Conservation (phyloP, 1,140 invertebrate species). For the Cherax destructor region DNA sequence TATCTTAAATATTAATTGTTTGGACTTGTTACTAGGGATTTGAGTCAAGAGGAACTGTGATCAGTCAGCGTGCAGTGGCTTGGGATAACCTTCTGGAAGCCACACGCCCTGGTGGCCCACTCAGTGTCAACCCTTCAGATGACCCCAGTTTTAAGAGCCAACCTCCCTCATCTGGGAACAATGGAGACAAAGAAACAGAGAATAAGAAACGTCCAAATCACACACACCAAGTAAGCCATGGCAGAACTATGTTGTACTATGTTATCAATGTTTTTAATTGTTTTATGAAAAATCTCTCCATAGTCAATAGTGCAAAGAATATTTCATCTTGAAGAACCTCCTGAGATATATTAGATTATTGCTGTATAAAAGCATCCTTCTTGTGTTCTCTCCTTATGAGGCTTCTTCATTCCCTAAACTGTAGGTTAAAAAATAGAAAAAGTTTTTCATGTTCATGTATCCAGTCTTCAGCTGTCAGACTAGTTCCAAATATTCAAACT, state of each 20-base stretch:
- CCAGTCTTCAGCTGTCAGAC: too few species aligned
- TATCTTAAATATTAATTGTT: not conserved
- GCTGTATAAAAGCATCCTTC: too few species aligned
- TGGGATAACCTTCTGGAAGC: slow-evolving; percentile 90
- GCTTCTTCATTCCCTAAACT: too few species aligned
- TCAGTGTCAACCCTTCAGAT: slow-evolving; percentile 84
- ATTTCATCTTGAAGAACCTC: too few species aligned
- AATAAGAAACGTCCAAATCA: slow-evolving; percentile 36
- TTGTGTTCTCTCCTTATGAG: too few species aligned
- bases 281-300: too few species aligned
- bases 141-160: slow-evolving; percentile 41
- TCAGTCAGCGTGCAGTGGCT: slow-evolving; percentile 85
- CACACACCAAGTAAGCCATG: slow-evolving; percentile 35
- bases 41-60: slow-evolving; percentile 89
- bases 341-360: too few species aligned
- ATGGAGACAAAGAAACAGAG: slow-evolving; percentile 48
- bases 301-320: too few species aligned
- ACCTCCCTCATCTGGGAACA: slow-evolving; percentile 1
- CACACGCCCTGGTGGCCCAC: slow-evolving; percentile 81
- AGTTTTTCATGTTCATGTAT: too few species aligned
- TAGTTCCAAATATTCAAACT: too few species aligned
- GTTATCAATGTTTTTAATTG: too few species aligned
- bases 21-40: slow-evolving; percentile 82
- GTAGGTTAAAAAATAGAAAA: too few species aligned
- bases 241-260: not conserved